Percentiles rank a stretch among this genome's conserved stretches.
Evolutionary conservation across 1,140 invertebrate species (phyloP).

Genomic region (Trachelipus rathkii): DNA sequence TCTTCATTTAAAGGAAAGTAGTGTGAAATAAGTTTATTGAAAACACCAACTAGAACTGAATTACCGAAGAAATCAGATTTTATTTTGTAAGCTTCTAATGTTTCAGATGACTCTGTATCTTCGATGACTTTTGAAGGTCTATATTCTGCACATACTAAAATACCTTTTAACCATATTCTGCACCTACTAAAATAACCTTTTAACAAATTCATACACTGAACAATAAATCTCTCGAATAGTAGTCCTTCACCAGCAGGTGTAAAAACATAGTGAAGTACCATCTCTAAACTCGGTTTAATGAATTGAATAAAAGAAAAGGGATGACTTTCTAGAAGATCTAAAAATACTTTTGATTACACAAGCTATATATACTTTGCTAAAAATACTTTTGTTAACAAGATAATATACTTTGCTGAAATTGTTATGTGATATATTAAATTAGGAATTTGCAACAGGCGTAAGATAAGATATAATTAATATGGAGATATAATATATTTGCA

Average conservation of each 20-base stretch:
- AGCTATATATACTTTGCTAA: constrained; percentile 74
- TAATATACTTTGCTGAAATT: constrained; percentile 72
- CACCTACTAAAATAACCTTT: constrained; percentile 75
- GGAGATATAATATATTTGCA: too few species aligned
- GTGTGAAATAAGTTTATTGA: constrained; percentile 73
- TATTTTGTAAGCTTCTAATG: constrained; percentile 62
- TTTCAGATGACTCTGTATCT: constrained; percentile 55
- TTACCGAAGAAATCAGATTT: constrained; percentile 68
- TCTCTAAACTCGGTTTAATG: constrained; percentile 71
- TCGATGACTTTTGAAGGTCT: constrained; percentile 60
- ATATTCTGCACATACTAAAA: constrained; percentile 71
- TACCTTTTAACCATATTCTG: constrained; percentile 76
- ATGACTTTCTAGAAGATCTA: constrained; percentile 68
- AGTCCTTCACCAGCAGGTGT: constrained; percentile 68
- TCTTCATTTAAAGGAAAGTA: constrained; percentile 80
- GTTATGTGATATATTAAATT: too few species aligned
- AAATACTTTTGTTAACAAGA: constrained; percentile 61
- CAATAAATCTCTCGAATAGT: constrained; percentile 76
- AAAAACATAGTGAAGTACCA: constrained; percentile 79
- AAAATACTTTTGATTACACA: constrained; percentile 58
- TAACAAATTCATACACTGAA: constrained; percentile 83
- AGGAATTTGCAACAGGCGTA: too few species aligned
- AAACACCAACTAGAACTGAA: constrained; percentile 69
- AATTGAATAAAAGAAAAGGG: constrained; percentile 73
- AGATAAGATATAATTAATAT: too few species aligned